Percentiles rank a stretch among this genome's conserved stretches.
phyloP scores from a whole-genome alignment of 2,888 invertebrate species.

The Helobdella robusta region DNA sequence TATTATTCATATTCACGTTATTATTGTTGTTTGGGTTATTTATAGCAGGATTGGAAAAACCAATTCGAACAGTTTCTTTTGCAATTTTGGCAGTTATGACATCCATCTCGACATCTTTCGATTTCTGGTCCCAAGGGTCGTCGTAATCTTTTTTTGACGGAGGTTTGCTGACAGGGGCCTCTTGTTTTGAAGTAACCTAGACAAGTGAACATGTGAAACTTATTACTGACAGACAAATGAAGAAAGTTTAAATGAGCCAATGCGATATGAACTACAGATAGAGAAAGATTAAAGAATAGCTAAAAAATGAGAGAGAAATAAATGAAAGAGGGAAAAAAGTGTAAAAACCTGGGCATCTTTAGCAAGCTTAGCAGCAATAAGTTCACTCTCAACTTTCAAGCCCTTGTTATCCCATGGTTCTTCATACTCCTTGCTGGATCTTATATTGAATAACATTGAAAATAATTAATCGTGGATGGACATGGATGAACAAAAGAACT shows the following conservation, averaged over 20 bases:
- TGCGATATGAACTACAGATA: no score
- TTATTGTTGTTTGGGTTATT: no score
- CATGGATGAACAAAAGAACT: background rate
- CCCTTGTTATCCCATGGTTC: constrained; percentile 28
- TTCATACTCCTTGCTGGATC: constrained; percentile 26
- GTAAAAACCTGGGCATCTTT: constrained; percentile 23
- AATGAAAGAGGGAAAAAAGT: no score
- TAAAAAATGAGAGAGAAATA: no score
- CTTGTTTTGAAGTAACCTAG: background rate
- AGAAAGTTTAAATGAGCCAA: no score
- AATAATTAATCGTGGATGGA: background rate
- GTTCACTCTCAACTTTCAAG: constrained; percentile 16
- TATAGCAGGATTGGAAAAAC: no score
- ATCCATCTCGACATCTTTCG: constrained; percentile 32
- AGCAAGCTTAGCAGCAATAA: constrained; percentile 25
- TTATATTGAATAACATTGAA: background rate
- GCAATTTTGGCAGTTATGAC: constrained; percentile 27
- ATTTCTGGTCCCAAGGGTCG: constrained; percentile 35
- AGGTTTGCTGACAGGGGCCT: constrained; percentile 25
- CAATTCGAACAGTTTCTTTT: constrained; percentile 20
- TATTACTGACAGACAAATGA: no score
- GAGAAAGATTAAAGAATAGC: no score
- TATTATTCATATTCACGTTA: no score
- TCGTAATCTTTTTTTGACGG: constrained; percentile 33
- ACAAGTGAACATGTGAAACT: no score